Evolutionary conservation across 2,113 vertebrate species (phyloP), one percentile per base, ranked within the genome.

Genomic region (Raja brachyura): DNA sequence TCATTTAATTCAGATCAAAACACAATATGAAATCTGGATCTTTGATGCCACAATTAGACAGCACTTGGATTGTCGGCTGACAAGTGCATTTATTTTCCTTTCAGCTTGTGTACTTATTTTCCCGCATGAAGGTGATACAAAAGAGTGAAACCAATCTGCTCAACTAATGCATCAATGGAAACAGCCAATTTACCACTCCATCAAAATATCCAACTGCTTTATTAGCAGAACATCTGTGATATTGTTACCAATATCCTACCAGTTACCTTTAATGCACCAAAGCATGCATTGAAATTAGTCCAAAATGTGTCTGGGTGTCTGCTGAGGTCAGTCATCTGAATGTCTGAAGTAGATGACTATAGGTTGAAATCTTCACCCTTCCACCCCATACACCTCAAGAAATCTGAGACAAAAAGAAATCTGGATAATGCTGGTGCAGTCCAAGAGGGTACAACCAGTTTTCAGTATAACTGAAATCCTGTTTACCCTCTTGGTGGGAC

Each of bases 1-100:
- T 31, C 83, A 88, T 66, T 88, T 88, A 88, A 66, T 88, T 88
- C 59, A 70, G 66, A 70, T 92, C 86, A 92, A 74, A 73, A 92
- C 90, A 74, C 0, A 13, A 92, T 92, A 68, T 73, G 31, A 70
- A 92, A 92, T 48, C 33, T 92, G 90, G 33, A 74, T 54, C 73
- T 92, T 92, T 92, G 66, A 73, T 70, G 68, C 39, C 54, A 22
- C 68, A 92, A 28, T 92, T 73, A 48, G 90, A 25, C 90, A 25
- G 14, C 20, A 70, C 61, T 70, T 90, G 63, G 86, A 90, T 68
- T 70, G n/a, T 70, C 66, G 68, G 68, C 66, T 90, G 63, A 90
- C 66, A 70, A 48, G 8, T 70, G 20, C 88, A 90, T 22, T 74
- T 48, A 39, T 22, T 54, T 54, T 73, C 39, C 39, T 92, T 92